Base-by-base conservation (phyloP, 2,113 vertebrate species). In the Amblyornis subalaris region DNA sequence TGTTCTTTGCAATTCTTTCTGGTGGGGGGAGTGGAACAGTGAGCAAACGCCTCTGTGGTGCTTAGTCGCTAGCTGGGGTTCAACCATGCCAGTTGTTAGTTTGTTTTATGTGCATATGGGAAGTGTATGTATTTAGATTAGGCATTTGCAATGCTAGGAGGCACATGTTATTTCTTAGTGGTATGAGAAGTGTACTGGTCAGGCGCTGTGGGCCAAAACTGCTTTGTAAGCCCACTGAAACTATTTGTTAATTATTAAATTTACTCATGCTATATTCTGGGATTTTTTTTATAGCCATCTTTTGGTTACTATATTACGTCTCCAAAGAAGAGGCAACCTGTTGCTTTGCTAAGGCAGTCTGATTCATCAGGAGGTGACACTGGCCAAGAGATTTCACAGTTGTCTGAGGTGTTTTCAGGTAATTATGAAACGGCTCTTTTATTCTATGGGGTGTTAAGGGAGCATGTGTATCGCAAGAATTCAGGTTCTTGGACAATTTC, bases 251-350 rank as follows among this genome's bases (percentile, higher is more conserved):
- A 64, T 45, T 24, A 75, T 86, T 51, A 14, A 10, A 51, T 74
- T 38, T 58, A 38, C 20, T 96, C 61, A 95, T 76, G 8, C 12
- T 82, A 13, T 91, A 7, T 91, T 82, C 44, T 4, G 22, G 67
- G 29, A 1, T 89, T 4, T 29, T 53, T 83, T 97, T 96, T 83
- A 65, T 70, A 99, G 99, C 99, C 99, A 19, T 99, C 99, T 19
- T 99, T 99, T 97, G 99, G 99, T 92, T 99, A 99, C 95, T 93
- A 97, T 88, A 99, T 99, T 86, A 99, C 96, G 23, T 99, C 99
- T 83, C 99, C 99, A 13, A 98, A 99, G 96, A 99, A 98, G 73
- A 98, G 98, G 92, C 98, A 98, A 36, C 99, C 99, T 55, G 97
- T 99, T 97, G 88, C 99, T 76, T 97, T 99, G 90, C 97, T 99